Conservation (phyloP, 2,113 vertebrate species). For the Sorex araneus region DNA sequence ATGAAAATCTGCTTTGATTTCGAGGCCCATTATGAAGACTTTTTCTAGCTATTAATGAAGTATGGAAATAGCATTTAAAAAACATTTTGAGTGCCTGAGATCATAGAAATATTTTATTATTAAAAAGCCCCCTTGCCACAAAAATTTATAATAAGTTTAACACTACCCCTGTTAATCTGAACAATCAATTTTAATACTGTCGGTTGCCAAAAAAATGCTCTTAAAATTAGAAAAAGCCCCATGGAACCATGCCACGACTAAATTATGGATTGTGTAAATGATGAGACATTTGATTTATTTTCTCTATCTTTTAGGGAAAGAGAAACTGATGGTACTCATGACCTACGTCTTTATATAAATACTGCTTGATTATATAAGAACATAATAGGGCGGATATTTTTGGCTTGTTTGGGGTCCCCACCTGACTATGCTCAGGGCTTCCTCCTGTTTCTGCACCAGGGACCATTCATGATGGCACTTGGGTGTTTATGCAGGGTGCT, state of each 20-base stretch:
- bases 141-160: background rate
- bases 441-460: too few relatives aligned
- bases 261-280: background rate
- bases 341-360: background rate
- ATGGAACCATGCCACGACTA: background rate
- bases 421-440: too few relatives aligned
- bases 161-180: background rate
- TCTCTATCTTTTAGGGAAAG: conserved; percentile 47
- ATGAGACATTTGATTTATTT: background rate
- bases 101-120: background rate
- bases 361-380: conserved; percentile 35
- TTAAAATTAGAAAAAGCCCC: background rate
- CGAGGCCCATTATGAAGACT: background rate
- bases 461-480: too few relatives aligned
- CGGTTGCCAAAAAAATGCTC: background rate
- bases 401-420: too few relatives aligned
- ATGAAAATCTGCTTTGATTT: background rate
- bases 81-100: background rate
- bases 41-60: background rate
- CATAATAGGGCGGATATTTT: background rate
- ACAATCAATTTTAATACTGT: background rate
- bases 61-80: conserved; percentile 1
- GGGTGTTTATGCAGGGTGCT: too few relatives aligned
- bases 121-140: background rate
- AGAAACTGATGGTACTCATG: background rate